Percentiles rank a stretch among this genome's conserved stretches.
phyloP scores from a whole-genome alignment of 2,888 invertebrate genomes.

The Therioaphis trifolii region DNA sequence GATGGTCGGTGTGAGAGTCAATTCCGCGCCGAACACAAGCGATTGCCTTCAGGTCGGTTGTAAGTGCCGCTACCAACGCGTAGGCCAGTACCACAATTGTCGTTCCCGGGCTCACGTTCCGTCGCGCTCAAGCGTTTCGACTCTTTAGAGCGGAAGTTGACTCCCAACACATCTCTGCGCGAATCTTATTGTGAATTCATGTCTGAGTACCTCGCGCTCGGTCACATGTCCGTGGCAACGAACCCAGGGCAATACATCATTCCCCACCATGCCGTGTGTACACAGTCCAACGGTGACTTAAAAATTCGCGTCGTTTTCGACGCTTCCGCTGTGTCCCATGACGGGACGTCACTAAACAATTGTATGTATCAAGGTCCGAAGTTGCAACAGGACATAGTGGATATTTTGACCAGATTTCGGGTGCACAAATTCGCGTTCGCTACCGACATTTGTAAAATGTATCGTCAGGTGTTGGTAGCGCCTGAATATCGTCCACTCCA shows the following conservation, averaged over 20 bases:
- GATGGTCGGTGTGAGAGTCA: neutral
- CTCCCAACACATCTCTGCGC: neutral
- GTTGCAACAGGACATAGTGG: neutral
- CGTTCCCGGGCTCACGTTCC: neutral
- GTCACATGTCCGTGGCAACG: neutral
- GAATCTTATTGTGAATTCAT: neutral
- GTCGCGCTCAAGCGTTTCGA: neutral
- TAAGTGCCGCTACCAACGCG: neutral
- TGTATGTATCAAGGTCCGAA: neutral
- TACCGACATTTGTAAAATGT: neutral
- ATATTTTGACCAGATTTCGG: neutral
- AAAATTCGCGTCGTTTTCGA: neutral
- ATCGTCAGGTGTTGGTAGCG: neutral
- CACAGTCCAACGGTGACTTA: neutral
- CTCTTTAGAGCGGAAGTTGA: neutral
- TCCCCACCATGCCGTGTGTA: neutral
- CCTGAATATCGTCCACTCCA: neutral
- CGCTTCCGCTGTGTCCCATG: neutral
- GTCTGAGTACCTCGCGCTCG: neutral
- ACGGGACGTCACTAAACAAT: neutral
- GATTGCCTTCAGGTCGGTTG: neutral
- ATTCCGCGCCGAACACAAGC: neutral
- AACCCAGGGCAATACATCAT: neutral
- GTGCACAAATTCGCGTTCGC: neutral
- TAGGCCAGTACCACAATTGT: too few species aligned